phyloP scores from a whole-genome alignment of 2,888 invertebrate species.

The Hoplodrina ambigua region DNA sequence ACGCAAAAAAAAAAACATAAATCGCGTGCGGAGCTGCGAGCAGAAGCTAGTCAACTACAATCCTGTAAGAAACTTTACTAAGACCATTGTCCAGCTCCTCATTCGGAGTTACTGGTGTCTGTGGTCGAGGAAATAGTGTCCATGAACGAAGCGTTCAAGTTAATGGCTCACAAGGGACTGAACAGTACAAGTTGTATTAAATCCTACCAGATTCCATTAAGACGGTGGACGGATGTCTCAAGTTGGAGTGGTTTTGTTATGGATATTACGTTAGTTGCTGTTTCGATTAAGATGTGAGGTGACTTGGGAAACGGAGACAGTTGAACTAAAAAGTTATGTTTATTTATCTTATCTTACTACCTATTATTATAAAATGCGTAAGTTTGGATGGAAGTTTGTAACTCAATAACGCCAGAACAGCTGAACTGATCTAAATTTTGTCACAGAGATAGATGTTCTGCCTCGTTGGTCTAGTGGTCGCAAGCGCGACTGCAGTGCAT shows the following conservation, averaged over 20 bases:
- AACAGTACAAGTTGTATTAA: slow-evolving; percentile 42
- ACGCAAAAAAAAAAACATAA: no score
- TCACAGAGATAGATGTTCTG: slow-evolving; percentile 72
- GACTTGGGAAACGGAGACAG: no score
- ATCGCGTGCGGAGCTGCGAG: no score
- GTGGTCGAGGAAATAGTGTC: slow-evolving; percentile 22
- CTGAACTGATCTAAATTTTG: no score
- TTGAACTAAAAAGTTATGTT: no score
- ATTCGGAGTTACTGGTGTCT: background rate
- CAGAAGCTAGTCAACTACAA: background rate
- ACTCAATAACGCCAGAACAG: no score
- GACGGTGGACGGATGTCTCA: background rate
- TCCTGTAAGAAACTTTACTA: background rate
- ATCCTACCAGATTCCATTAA: slow-evolving; percentile 24
- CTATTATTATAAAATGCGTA: no score
- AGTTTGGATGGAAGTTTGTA: no score
- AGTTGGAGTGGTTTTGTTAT: slow-evolving; percentile 1
- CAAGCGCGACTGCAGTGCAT: no score
- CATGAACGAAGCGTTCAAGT: slow-evolving; percentile 12
- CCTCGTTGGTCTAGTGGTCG: no score
- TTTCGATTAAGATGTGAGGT: no score
- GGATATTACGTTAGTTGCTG: background rate
- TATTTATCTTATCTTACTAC: no score
- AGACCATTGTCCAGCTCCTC: background rate
- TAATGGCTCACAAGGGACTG: slow-evolving; percentile 32